Conservation (phyloP, 2,888 invertebrate genomes). For the Epirrhoe alternata region DNA sequence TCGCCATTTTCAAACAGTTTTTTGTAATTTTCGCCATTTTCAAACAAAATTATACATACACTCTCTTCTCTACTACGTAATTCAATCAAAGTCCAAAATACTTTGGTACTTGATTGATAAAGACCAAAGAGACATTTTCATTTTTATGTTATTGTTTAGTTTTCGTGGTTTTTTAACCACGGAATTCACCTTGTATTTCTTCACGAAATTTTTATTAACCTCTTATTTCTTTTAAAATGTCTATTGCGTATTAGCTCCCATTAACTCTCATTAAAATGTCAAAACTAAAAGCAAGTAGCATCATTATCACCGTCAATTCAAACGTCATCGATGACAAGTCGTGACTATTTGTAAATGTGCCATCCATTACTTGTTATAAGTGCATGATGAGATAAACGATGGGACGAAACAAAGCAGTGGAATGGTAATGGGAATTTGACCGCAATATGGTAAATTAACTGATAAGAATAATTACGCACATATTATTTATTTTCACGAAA, state of each 20-base stretch:
- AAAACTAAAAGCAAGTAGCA: slow-evolving; percentile 34
- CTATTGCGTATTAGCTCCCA: not conserved
- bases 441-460: slow-evolving; percentile 39
- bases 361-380: slow-evolving; percentile 62
- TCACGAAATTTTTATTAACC: not conserved
- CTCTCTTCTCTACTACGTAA: too few relatives aligned
- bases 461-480: too few relatives aligned
- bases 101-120: too few relatives aligned
- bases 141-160: too few relatives aligned
- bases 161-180: too few relatives aligned
- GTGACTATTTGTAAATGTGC: slow-evolving; percentile 65
- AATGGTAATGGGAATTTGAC: slow-evolving; percentile 26
- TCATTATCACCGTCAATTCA: slow-evolving; percentile 23
- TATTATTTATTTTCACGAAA: not conserved
- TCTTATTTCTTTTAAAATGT: not conserved
- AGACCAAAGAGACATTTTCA: too few relatives aligned
- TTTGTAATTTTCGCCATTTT: too few relatives aligned
- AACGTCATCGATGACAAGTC: slow-evolving; percentile 52
- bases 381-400: slow-evolving; percentile 48
- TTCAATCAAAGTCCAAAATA: too few relatives aligned
- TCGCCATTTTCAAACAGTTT: too few relatives aligned
- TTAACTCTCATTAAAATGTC: slow-evolving; percentile 44
- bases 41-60: too few relatives aligned
- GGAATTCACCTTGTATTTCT: not conserved
- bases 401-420: slow-evolving; percentile 52